These are phyloP conservation scores for Leptinotarsa undecemlineata DNA, from an alignment of 1,140 invertebrate genomes.

Conservation along the genomic window DNA sequence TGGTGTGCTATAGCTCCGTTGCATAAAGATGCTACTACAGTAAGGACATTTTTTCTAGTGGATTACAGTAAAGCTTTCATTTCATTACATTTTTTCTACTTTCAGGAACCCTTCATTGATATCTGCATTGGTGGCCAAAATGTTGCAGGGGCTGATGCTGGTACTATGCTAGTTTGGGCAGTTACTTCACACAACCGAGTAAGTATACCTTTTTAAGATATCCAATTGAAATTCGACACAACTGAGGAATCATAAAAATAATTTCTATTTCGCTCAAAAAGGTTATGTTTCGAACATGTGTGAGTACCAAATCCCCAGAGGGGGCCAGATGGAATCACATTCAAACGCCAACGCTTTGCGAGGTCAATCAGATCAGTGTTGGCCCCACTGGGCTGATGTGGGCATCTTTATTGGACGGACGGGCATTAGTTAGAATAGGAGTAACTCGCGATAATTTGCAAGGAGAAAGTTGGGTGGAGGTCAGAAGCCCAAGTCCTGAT, in stretches of 20 bases:
- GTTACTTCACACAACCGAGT: slow-evolving; percentile 86
- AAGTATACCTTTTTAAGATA: slow-evolving; percentile 39
- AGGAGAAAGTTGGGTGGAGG: slow-evolving; percentile 79
- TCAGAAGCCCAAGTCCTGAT: slow-evolving; percentile 72
- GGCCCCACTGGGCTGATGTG: slow-evolving; percentile 83
- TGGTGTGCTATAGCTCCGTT: slow-evolving; percentile 89
- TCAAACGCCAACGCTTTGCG: slow-evolving; percentile 71
- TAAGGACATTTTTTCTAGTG: slow-evolving; percentile 31
- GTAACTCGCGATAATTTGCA: slow-evolving; percentile 50
- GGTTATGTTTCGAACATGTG: slow-evolving; percentile 83
- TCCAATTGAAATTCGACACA: too few species aligned
- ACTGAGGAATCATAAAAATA: too few species aligned
- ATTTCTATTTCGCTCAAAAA: slow-evolving; percentile 41
- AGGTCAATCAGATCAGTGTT: slow-evolving; percentile 82
- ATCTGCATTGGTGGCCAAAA: slow-evolving; percentile 82
- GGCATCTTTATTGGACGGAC: slow-evolving; percentile 80
- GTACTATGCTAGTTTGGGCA: slow-evolving; percentile 83
- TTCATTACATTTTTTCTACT: slow-evolving; percentile 1
- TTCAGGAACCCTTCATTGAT: slow-evolving; percentile 78
- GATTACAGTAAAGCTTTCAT: neutral
- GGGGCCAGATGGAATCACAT: slow-evolving; percentile 81
- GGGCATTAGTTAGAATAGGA: slow-evolving; percentile 75
- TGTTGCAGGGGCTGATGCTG: slow-evolving; percentile 73
- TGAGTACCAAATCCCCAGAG: slow-evolving; percentile 79
- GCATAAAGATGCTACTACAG: slow-evolving; percentile 84